A percentile compares a stretch with the other conserved stretches of the same genome.
phyloP scores from a whole-genome alignment of 1,140 invertebrate genomes.

The Megalopta genalis region DNA sequence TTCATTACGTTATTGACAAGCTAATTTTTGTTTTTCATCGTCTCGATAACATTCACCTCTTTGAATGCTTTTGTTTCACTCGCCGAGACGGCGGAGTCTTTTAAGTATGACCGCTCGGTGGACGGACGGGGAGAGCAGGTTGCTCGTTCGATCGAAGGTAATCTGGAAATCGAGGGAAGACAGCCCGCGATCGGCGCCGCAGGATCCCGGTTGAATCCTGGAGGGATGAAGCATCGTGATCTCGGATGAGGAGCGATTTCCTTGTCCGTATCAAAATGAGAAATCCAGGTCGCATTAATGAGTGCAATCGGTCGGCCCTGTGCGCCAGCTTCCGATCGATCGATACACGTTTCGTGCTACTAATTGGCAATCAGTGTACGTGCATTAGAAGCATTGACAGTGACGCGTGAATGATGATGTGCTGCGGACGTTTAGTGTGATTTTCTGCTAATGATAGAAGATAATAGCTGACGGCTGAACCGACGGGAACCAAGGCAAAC shows the following conservation, averaged over 20 bases:
- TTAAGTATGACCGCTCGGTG: too few species aligned
- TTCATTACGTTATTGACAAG: too few species aligned
- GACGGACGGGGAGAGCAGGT: too few species aligned
- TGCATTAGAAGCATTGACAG: constrained; percentile 30
- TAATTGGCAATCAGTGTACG: constrained; percentile 41
- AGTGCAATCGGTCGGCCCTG: constrained; percentile 1
- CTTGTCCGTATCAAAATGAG: constrained; percentile 6
- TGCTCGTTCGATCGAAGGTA: neutral
- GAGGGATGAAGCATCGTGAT: constrained; percentile 4
- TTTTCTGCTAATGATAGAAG: constrained; percentile 30
- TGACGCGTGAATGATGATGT: constrained; percentile 30
- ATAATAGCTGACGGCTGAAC: neutral
- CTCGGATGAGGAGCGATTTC: neutral
- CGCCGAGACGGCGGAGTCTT: too few species aligned
- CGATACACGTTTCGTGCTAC: neutral
- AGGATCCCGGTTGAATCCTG: neutral
- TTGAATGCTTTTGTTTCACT: too few species aligned
- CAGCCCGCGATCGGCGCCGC: too few species aligned
- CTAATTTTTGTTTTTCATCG: too few species aligned
- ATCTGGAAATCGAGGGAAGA: neutral
- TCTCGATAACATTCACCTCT: too few species aligned
- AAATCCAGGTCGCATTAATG: constrained; percentile 21
- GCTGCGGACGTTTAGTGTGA: neutral
- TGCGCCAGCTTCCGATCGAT: constrained; percentile 11
- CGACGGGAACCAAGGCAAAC: neutral